phyloP scores from a whole-genome alignment of 2,113 vertebrate species.

The Saccopteryx bilineata region DNA sequence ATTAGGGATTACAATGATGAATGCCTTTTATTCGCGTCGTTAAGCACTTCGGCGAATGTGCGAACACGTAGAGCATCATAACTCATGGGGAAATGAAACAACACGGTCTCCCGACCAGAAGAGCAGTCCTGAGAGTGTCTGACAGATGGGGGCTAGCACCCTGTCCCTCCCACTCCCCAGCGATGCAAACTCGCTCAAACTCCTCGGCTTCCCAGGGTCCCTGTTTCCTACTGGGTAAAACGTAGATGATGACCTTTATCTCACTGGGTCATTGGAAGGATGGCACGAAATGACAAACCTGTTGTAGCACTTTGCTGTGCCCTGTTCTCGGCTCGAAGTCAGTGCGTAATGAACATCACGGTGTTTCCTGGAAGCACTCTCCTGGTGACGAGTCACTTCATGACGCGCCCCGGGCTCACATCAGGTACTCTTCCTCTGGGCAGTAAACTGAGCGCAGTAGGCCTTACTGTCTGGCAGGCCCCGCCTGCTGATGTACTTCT shows the following conservation, averaged over 20 bases:
- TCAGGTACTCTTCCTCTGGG: not conserved
- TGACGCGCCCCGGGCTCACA: not conserved
- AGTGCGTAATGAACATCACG: not conserved
- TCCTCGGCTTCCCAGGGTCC: conserved; percentile 9
- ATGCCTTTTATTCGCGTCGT: conserved; percentile 72
- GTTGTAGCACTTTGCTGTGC: not conserved
- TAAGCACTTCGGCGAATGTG: conserved; percentile 76
- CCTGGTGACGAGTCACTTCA: not conserved
- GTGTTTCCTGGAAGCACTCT: not conserved
- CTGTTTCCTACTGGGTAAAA: not conserved
- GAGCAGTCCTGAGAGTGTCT: not conserved
- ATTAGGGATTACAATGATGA: conserved; percentile 71
- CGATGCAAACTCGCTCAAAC: not conserved
- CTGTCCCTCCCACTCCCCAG: not conserved
- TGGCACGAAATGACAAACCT: not conserved
- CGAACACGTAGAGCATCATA: conserved; percentile 64
- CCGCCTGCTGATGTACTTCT: not conserved
- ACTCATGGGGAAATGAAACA: conserved; percentile 71
- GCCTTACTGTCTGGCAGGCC: not conserved
- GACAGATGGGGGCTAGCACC: not conserved
- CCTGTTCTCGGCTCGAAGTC: not conserved
- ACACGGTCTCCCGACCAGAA: conserved; percentile 41
- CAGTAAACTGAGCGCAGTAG: not conserved
- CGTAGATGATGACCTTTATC: not conserved
- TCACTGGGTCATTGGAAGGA: not conserved